Evolutionary conservation across 2,888 invertebrate genomes (phyloP).

Genomic region (Volucella inflata): DNA sequence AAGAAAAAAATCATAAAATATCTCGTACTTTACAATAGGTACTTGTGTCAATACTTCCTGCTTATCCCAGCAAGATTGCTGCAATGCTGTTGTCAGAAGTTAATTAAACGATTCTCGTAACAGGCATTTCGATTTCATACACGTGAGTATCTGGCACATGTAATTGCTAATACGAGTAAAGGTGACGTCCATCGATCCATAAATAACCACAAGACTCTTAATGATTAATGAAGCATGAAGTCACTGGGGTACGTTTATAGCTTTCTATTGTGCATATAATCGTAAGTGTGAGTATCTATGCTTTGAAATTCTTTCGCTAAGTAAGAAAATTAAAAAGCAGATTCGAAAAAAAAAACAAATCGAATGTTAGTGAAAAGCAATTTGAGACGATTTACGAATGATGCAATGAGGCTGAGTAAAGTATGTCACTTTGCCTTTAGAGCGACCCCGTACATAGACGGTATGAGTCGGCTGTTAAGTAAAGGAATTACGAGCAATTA

Average conservation of each 20-base stretch:
- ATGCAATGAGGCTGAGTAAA: constrained; percentile 16
- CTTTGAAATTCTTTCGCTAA: too few relatives aligned
- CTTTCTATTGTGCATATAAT: too few relatives aligned
- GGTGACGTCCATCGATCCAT: constrained; percentile 30
- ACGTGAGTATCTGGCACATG: constrained; percentile 22
- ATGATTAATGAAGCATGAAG: constrained; percentile 25
- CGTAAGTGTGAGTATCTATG: too few relatives aligned
- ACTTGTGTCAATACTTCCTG: too few relatives aligned
- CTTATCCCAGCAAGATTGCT: too few relatives aligned
- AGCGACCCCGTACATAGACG: background rate
- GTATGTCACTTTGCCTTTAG: background rate
- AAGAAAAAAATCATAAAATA: too few relatives aligned
- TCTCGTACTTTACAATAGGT: too few relatives aligned
- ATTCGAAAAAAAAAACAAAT: constrained; percentile 1
- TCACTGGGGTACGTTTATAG: background rate
- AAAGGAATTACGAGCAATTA: too few relatives aligned
- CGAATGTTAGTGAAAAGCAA: constrained; percentile 14
- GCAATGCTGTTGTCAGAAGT: too few relatives aligned
- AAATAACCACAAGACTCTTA: constrained; percentile 24
- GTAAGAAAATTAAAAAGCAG: constrained; percentile 2
- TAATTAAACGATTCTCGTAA: background rate
- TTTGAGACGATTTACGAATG: constrained; percentile 17
- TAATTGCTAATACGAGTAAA: background rate
- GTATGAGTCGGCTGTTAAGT: too few relatives aligned
- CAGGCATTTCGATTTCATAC: background rate